Conservation (phyloP, 2,888 invertebrate species). For the Parasteatoda lunata region DNA sequence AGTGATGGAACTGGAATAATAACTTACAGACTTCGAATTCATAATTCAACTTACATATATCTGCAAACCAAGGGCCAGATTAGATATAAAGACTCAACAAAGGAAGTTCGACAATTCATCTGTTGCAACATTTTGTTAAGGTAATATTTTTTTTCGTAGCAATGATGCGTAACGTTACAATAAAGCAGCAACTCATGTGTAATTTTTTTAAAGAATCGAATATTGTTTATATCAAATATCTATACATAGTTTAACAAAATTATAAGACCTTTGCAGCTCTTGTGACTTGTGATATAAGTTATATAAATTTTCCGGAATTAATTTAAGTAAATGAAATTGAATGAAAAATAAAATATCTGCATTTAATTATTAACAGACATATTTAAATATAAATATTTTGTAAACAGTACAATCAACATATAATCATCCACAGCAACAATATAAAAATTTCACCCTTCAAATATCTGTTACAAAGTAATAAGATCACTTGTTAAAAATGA, state of each 20-base stretch:
- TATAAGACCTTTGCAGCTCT: neutral
- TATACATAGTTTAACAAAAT: neutral
- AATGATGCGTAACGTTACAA: too few species aligned
- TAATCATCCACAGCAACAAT: too few species aligned
- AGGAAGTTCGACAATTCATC: conserved; percentile 60
- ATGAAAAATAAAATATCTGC: neutral
- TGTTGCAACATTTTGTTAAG: conserved; percentile 65
- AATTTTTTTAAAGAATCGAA: too few species aligned
- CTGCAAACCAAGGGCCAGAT: conserved; percentile 88
- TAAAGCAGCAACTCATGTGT: too few species aligned
- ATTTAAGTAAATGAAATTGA: neutral
- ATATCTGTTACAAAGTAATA: neutral
- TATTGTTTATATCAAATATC: neutral
- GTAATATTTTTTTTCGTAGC: conserved; percentile 15
- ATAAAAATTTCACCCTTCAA: neutral
- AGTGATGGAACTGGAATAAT: conserved; percentile 83
- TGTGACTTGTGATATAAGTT: neutral
- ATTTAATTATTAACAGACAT: neutral
- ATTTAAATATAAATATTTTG: neutral
- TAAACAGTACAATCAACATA: neutral
- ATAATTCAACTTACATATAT: conserved; percentile 89
- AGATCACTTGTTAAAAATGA: neutral
- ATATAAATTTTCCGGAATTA: neutral
- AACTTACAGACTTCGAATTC: conserved; percentile 87
- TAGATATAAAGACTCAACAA: conserved; percentile 78